These are phyloP conservation scores for Pogona vitticeps DNA, from an alignment of 2,113 vertebrate genomes.

Conservation along the genomic window DNA sequence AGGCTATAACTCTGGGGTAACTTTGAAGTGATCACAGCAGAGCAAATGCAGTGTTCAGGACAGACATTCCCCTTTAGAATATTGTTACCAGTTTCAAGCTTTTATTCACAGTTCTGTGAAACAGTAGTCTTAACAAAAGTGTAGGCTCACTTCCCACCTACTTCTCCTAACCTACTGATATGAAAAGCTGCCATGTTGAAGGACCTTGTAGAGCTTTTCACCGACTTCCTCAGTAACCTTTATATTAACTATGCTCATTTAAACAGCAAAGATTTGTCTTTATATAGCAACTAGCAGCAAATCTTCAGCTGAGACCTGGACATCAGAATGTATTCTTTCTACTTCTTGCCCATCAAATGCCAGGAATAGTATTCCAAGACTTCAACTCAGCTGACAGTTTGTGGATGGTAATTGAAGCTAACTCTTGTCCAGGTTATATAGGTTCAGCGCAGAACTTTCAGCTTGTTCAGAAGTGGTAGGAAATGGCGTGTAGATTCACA, in stretches of 20 bases:
- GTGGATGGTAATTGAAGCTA: slow-evolving; percentile 19
- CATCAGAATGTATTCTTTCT: slow-evolving; percentile 17
- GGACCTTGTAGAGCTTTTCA: not conserved
- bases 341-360: slow-evolving; percentile 7
- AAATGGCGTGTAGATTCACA: not conserved
- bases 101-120: slow-evolving; percentile 34
- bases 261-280: slow-evolving; percentile 41
- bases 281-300: slow-evolving; percentile 4
- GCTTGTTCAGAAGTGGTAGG: not conserved
- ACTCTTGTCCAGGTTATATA: not conserved
- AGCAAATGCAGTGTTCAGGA: not conserved
- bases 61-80: slow-evolving; percentile 27
- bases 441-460: not conserved
- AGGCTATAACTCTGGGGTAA: slow-evolving; percentile 5
- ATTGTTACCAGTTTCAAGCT: slow-evolving; percentile 2
- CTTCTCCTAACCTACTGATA: slow-evolving; percentile 13
- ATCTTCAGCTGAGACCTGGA: not conserved
- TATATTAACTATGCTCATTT: not conserved
- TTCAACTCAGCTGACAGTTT: slow-evolving; percentile 19
- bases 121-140: slow-evolving; percentile 28
- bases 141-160: slow-evolving; percentile 10
- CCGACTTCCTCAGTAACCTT: not conserved
- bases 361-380: not conserved
- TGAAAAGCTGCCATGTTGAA: slow-evolving; percentile 27
- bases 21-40: not conserved